Conservation (phyloP, 2,113 vertebrate species). For the Columba livia region DNA sequence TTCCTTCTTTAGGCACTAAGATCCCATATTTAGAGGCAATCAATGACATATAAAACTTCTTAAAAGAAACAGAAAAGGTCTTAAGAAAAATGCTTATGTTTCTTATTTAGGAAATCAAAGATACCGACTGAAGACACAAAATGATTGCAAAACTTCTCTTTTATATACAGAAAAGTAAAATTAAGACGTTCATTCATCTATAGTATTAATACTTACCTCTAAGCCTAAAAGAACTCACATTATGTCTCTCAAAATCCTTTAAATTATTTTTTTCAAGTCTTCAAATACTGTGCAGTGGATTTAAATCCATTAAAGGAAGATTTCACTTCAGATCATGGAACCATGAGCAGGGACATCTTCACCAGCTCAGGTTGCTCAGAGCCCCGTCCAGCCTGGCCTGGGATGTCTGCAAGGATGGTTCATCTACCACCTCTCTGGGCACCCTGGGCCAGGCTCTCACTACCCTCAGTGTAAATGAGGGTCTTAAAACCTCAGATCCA, state of each 20-base stretch:
- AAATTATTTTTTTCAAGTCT: neutral
- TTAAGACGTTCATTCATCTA: neutral
- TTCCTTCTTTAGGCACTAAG: neutral
- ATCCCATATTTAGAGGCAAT: neutral
- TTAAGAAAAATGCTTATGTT: fast-evolving
- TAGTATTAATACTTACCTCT: neutral
- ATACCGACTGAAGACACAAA: neutral
- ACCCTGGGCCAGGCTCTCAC: too few relatives aligned
- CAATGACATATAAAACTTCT: neutral
- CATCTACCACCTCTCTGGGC: too few relatives aligned
- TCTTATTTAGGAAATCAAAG: neutral
- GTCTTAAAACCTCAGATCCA: neutral
- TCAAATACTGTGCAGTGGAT: neutral
- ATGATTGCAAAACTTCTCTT: neutral
- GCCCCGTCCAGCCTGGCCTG: too few relatives aligned
- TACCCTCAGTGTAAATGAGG: too few relatives aligned
- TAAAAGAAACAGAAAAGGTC: neutral
- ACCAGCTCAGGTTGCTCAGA: too few relatives aligned
- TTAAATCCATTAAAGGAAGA: slow-evolving; percentile 25
- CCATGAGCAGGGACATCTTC: too few relatives aligned
- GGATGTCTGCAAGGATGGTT: too few relatives aligned
- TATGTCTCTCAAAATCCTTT: slow-evolving; percentile 13
- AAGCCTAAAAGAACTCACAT: neutral
- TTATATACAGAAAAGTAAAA: neutral
- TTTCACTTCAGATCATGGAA: slow-evolving; percentile 1